Evolutionary conservation across 2,888 invertebrate species (phyloP).

Genomic region (Orthosia cruda): DNA sequence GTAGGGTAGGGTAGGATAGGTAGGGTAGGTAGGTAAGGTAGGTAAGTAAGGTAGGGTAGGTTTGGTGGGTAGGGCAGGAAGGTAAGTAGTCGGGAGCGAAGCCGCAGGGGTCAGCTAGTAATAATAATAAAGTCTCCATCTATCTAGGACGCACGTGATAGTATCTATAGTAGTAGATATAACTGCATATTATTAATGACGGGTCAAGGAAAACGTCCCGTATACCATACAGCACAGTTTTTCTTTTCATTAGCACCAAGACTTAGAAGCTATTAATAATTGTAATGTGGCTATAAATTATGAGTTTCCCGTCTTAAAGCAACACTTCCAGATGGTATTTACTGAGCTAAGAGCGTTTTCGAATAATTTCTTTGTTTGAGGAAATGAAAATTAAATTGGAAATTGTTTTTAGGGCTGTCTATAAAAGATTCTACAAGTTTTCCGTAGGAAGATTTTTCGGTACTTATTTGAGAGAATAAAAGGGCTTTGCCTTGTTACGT

Average conservation of each 20-base stretch:
- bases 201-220: constrained; percentile 41
- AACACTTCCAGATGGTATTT: not conserved
- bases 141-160: constrained; percentile 35
- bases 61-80: too few relatives aligned
- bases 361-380: not conserved
- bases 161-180: not conserved
- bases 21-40: too few relatives aligned
- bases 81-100: too few relatives aligned
- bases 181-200: constrained; percentile 10
- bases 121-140: not conserved
- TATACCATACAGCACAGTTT: constrained; percentile 1
- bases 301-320: not conserved
- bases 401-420: too few relatives aligned
- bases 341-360: not conserved
- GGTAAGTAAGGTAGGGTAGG: too few relatives aligned
- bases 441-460: not conserved
- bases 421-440: not conserved
- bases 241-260: constrained; percentile 23
- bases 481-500: too few relatives aligned
- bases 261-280: constrained; percentile 2
- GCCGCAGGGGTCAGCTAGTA: too few relatives aligned
- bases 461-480: too few relatives aligned
- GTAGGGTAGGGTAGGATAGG: too few relatives aligned
- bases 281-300: not conserved
- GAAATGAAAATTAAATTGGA: not conserved